Conservation (phyloP, 2,888 invertebrate species). For the Copidosoma aretas region DNA sequence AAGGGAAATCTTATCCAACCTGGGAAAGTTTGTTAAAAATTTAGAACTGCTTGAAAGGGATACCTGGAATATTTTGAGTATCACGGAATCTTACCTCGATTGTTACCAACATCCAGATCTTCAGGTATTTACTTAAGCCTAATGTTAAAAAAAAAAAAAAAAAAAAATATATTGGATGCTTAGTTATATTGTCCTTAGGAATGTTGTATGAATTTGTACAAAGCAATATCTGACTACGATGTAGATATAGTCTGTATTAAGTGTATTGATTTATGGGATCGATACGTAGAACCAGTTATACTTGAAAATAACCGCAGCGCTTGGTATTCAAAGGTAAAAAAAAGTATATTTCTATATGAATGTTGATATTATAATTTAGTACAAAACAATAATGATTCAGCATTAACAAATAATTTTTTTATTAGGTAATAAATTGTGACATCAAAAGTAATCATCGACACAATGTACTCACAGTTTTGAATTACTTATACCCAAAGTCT, state of each 20-base stretch:
- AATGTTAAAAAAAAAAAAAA: not conserved
- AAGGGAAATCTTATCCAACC: constrained; percentile 62
- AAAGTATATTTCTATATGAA: too few species aligned
- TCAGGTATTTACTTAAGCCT: constrained; percentile 64
- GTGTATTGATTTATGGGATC: constrained; percentile 55
- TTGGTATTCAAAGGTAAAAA: constrained; percentile 46
- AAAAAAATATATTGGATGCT: not conserved
- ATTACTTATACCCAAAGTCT: constrained; percentile 42
- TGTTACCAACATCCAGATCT: constrained; percentile 69
- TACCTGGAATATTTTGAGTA: constrained; percentile 62
- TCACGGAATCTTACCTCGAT: constrained; percentile 67
- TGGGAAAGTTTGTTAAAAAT: constrained; percentile 63
- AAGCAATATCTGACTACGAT: constrained; percentile 64
- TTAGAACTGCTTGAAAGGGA: constrained; percentile 63
- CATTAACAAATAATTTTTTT: constrained; percentile 3
- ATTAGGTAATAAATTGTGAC: constrained; percentile 42
- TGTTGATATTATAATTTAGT: too few species aligned
- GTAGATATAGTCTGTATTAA: constrained; percentile 59
- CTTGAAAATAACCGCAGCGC: constrained; percentile 40
- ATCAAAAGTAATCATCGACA: constrained; percentile 47
- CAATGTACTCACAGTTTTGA: constrained; percentile 51
- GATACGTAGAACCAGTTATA: constrained; percentile 44
- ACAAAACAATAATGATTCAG: constrained; percentile 3
- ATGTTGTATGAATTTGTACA: constrained; percentile 66
- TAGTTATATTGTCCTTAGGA: constrained; percentile 56